Percentiles rank a stretch among this genome's conserved stretches.
Conservation (phyloP, 2,797 vertebrate species). For the Limnodromus scolopaceus region DNA sequence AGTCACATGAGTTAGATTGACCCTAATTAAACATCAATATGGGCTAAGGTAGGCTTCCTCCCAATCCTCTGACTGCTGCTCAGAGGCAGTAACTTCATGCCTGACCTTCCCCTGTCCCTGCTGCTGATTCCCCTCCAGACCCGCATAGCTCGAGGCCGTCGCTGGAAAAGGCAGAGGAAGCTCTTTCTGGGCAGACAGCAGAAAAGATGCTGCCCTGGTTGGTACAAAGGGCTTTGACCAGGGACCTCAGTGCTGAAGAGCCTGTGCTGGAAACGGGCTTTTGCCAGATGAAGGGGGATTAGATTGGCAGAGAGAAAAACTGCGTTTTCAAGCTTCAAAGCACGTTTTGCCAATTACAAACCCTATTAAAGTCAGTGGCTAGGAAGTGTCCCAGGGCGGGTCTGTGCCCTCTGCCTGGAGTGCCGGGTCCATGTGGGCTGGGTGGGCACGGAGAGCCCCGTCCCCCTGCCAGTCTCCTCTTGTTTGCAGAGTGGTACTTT, state of each 20-base stretch:
- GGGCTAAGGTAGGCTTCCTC: not conserved
- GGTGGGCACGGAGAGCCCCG: not conserved
- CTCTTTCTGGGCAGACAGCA: fast-evolving
- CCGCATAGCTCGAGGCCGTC: fast-evolving
- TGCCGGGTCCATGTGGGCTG: fast-evolving
- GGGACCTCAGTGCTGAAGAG: fast-evolving
- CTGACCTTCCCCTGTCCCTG: not conserved
- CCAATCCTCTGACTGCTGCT: not conserved
- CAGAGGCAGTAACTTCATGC: not conserved
- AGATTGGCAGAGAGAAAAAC: not conserved
- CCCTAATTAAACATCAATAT: not conserved
- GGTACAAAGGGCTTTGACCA: not conserved
- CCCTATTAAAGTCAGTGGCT: fast-evolving
- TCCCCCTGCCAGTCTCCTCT: not conserved
- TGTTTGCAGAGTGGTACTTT: not conserved
- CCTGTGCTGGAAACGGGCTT: not conserved
- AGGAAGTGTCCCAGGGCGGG: fast-evolving
- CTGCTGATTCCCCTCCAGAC: not conserved
- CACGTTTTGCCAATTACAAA: not conserved
- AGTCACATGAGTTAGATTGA: not conserved
- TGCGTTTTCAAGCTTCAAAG: not conserved
- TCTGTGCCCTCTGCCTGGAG: not conserved
- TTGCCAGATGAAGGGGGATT: not conserved
- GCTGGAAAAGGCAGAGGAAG: not conserved
- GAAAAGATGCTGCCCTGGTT: not conserved